These are phyloP conservation scores for Eilema caniola DNA, from an alignment of 2,888 invertebrate species.

Conservation along the genomic window DNA sequence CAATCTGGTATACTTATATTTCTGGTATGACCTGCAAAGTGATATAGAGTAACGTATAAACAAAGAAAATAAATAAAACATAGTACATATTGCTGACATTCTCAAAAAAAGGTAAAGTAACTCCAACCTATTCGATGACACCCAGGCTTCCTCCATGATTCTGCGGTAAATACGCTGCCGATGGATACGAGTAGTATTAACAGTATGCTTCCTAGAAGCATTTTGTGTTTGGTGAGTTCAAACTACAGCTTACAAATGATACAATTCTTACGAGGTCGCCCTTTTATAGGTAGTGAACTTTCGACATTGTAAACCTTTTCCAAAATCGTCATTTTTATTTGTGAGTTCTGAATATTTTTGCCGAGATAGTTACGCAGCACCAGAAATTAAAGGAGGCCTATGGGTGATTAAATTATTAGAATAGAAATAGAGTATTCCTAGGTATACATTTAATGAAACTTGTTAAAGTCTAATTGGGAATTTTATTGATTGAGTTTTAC, in stretches of 20 bases:
- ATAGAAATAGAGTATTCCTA: no score
- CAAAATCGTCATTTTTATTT: constrained; percentile 31
- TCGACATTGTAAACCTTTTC: constrained; percentile 16
- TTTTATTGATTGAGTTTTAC: no score
- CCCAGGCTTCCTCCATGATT: constrained; percentile 91
- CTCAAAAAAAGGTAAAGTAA: background rate
- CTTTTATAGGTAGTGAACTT: constrained; percentile 48
- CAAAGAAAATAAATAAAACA: background rate
- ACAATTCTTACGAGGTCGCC: constrained; percentile 24
- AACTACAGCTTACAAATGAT: constrained; percentile 51
- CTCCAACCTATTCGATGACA: constrained; percentile 92
- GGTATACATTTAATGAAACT: no score
- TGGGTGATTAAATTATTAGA: no score
- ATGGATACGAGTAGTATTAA: constrained; percentile 60
- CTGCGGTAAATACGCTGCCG: constrained; percentile 76
- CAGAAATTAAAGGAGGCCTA: background rate
- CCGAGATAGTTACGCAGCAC: background rate
- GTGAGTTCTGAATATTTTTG: background rate
- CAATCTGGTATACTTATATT: constrained; percentile 94
- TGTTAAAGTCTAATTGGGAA: no score
- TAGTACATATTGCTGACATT: background rate
- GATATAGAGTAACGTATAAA: constrained; percentile 10
- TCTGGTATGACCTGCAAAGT: constrained; percentile 90
- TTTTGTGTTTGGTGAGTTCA: constrained; percentile 40
- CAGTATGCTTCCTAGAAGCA: constrained; percentile 71